Evolutionary conservation across 2,113 vertebrate genomes (phyloP), one percentile per base, ranked within the genome.

Genomic region (Anthoscopus minutus): DNA sequence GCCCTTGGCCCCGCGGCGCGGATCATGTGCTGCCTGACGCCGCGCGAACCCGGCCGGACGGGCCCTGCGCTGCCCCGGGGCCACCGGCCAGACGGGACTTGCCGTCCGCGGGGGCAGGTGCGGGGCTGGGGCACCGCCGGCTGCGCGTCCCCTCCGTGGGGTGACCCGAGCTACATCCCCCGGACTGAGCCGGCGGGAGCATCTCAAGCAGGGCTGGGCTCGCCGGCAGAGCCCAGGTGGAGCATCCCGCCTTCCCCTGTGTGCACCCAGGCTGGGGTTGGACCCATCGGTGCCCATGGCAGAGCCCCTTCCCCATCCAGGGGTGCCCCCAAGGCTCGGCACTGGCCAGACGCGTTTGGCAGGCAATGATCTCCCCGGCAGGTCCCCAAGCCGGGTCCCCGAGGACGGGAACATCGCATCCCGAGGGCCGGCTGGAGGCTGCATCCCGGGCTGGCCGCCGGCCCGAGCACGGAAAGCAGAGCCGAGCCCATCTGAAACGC

Each of bases 401-500:
- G 2, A 44, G 50, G 74, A 88, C 50, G 64, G 54, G 93, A 96
- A 90, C 92, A 50, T 80, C 4, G 9, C 7, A 42, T 88, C 85
- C 85, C 31, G 33, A 65, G 92, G 89, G 89, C 92, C 7, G n/a
- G 84, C 81, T 50, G 28, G 81, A 13, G 44, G 87, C 62, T 56
- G 62, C 17, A 1, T 45, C 74, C 9, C 18, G 4, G 80, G 79
- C 79, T 96, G 96, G 93, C 92, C 10, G 2, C 79, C 9, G 7
- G 93, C 95, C 96, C 7, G 28, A 88, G 92, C 86, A 81, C 48
- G 65, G 91, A 86, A 51, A 74, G 80, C 64, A 11, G 48, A 79
- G 95, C 58, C 2, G 90, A 93, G 90, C 88, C 92, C 96, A 96
- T 96, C 95, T 96, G 96, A 95, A 96, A 88, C 20, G 73, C 91